Percentiles rank a stretch among this genome's conserved stretches.
These are phyloP conservation scores for Montipora capricornis DNA, from an alignment of 64 coral and sea anemone species.

Conservation along the genomic window DNA sequence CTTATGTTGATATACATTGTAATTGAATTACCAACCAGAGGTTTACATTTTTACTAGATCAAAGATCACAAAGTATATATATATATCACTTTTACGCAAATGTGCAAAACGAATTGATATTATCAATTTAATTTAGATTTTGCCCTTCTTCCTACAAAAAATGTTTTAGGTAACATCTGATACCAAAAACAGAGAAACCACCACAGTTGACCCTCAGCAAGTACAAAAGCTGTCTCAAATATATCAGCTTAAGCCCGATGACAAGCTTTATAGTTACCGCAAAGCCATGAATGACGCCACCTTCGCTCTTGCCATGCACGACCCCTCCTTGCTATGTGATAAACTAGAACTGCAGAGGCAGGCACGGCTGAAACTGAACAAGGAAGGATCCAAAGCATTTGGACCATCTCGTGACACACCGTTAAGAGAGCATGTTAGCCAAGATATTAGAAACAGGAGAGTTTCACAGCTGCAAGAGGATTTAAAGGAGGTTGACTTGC, in stretches of 20 bases:
- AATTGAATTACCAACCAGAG: not conserved
- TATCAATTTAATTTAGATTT: constrained; percentile 1
- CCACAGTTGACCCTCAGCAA: constrained; percentile 66
- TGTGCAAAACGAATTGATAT: not conserved
- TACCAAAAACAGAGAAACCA: constrained; percentile 47
- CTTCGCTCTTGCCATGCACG: constrained; percentile 37
- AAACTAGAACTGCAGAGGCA: constrained; percentile 55
- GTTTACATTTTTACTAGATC: constrained; percentile 1
- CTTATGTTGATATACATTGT: constrained; percentile 5
- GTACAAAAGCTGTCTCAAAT: constrained; percentile 61
- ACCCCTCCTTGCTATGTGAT: constrained; percentile 38
- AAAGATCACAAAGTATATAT: not conserved
- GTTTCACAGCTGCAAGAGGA: constrained; percentile 52
- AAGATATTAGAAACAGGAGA: constrained; percentile 60
- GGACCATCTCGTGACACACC: constrained; percentile 23
- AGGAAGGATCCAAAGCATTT: constrained; percentile 67
- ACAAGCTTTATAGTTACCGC: constrained; percentile 65
- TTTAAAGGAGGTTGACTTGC: constrained; percentile 58
- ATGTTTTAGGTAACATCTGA: constrained; percentile 46
- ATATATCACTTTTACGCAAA: constrained; percentile 1
- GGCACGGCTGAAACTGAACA: constrained; percentile 44
- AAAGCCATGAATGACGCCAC: constrained; percentile 55
- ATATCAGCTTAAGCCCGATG: constrained; percentile 67
- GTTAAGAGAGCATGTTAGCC: constrained; percentile 43
- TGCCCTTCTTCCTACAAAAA: constrained; percentile 1